Evolutionary conservation across 1,140 invertebrate species (phyloP).

Genomic region (Lamellibrachia luymesi): DNA sequence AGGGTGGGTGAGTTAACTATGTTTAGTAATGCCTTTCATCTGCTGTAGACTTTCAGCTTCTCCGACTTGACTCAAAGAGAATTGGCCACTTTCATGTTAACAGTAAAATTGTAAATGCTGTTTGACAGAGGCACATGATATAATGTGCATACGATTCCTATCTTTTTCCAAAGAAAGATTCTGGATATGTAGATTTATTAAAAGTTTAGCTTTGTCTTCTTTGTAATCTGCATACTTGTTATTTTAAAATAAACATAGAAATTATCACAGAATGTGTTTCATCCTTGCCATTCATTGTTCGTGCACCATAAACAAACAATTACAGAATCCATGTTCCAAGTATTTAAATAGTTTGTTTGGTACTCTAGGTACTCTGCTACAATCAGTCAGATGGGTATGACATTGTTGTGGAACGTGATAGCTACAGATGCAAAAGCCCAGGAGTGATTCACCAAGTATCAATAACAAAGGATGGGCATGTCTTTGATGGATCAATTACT

Average conservation of each 20-base stretch:
- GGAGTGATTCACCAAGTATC: slow-evolving; percentile 81
- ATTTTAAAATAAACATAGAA: no score
- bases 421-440: slow-evolving; percentile 83
- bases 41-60: slow-evolving; percentile 14
- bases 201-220: neutral
- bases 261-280: neutral
- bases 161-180: neutral
- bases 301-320: neutral
- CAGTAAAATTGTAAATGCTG: slow-evolving; percentile 49
- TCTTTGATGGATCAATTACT: slow-evolving; percentile 85
- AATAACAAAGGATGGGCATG: slow-evolving; percentile 75
- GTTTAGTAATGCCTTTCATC: slow-evolving; percentile 5
- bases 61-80: slow-evolving; percentile 11
- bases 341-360: neutral
- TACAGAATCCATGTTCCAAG: neutral
- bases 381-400: slow-evolving; percentile 20
- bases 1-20: slow-evolving; percentile 61
- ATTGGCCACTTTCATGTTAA: slow-evolving; percentile 5
- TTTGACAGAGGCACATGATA: slow-evolving; percentile 50
- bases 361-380: neutral
- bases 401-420: slow-evolving; percentile 74
- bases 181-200: neutral
- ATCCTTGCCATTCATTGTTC: neutral
- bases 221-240: no score
- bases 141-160: slow-evolving; percentile 29